Conservation (phyloP, 2,888 invertebrate genomes). For the Clistopyga incitator region DNA sequence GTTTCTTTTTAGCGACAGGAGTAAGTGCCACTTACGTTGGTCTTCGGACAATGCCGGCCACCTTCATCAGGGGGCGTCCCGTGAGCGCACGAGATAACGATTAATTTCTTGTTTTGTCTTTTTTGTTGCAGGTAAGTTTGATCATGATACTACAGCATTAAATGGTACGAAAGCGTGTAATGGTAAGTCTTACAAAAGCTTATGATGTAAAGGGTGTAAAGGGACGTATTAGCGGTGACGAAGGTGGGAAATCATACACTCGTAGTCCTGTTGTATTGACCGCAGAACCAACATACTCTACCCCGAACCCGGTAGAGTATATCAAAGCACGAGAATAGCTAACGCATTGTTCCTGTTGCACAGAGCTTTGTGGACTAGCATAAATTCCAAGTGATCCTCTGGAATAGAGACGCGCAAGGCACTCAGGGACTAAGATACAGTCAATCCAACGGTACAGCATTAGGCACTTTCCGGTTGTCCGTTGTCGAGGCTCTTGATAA, state of each 20-base stretch:
- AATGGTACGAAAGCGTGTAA: conserved; percentile 23
- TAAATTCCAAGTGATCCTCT: conserved; percentile 55
- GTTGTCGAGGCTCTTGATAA: background rate
- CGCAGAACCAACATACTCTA: conserved; percentile 26
- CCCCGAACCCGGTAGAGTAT: conserved; percentile 11
- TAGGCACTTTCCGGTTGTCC: conserved; percentile 5
- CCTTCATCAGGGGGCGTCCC: conserved; percentile 17
- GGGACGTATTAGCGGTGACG: background rate
- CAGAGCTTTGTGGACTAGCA: conserved; percentile 52
- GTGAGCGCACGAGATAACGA: background rate
- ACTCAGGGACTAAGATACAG: conserved; percentile 44
- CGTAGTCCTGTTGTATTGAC: conserved; percentile 6
- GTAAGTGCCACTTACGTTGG: conserved; percentile 54
- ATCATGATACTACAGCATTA: conserved; percentile 27
- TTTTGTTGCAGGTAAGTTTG: conserved; percentile 53
- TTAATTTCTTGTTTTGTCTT: conserved; percentile 9
- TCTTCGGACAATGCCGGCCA: conserved; percentile 39
- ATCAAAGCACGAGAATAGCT: conserved; percentile 45
- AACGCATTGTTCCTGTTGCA: conserved; percentile 36
- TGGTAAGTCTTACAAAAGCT: conserved; percentile 44
- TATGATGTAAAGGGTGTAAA: background rate
- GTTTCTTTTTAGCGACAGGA: conserved; percentile 19
- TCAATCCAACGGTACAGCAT: conserved; percentile 10
- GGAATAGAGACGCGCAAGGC: conserved; percentile 40
- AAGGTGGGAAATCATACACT: background rate